Percentiles rank a stretch among this genome's conserved stretches.
These are phyloP conservation scores for Mixornis gularis DNA, from an alignment of 2,113 vertebrate species.

Conservation along the genomic window DNA sequence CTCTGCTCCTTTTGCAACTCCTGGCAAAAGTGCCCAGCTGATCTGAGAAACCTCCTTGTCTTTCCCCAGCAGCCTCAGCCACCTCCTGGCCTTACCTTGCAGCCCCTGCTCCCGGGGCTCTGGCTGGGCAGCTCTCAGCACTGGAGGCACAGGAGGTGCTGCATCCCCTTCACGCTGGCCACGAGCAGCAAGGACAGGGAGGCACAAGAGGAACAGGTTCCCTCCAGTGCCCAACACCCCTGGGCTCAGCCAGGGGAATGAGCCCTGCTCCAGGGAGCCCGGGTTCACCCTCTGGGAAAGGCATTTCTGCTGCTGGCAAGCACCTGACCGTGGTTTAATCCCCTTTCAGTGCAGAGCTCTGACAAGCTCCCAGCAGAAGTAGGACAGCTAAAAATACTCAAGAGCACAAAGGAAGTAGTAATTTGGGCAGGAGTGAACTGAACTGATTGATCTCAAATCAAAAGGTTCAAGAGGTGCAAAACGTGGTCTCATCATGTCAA, in stretches of 20 bases:
- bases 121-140: background rate
- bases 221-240: background rate
- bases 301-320: slow-evolving; percentile 19
- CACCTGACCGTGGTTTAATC: slow-evolving; percentile 43
- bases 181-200: background rate
- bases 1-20: background rate
- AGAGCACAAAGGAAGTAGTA: background rate
- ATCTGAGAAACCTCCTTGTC: background rate
- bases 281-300: background rate
- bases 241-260: background rate
- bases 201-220: background rate
- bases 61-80: background rate
- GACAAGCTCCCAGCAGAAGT: background rate
- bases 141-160: background rate
- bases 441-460: background rate
- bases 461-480: slow-evolving; percentile 1
- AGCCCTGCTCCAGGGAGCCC: background rate
- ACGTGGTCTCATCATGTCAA: background rate
- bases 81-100: slow-evolving; percentile 22
- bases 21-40: background rate
- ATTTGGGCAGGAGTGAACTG: background rate
- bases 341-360: background rate
- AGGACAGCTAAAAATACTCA: slow-evolving; percentile 56
- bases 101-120: background rate
- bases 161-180: background rate